phyloP scores from a whole-genome alignment of 2,797 vertebrate species.

The Brachymystax lenok region DNA sequence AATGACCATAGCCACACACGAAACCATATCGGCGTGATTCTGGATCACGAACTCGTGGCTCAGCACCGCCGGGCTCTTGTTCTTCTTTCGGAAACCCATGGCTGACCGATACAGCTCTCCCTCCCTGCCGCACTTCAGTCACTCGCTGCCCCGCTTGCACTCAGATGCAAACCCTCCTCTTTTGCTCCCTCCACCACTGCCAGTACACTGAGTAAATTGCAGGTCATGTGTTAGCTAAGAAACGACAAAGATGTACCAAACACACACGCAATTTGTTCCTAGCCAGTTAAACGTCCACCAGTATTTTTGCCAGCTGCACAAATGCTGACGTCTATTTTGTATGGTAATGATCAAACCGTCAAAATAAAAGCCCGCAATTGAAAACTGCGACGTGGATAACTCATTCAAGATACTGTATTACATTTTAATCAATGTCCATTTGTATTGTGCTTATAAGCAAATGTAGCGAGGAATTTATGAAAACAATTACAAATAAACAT shows the following conservation, averaged over 20 bases:
- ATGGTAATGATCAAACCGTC: too few relatives aligned
- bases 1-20: slow-evolving; percentile 73
- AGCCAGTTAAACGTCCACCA: slow-evolving; percentile 59
- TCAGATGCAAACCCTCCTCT: slow-evolving; percentile 3
- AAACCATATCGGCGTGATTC: slow-evolving; percentile 79
- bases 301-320: slow-evolving; percentile 30
- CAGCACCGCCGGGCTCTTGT: slow-evolving; percentile 76
- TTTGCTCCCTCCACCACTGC: slow-evolving; percentile 26
- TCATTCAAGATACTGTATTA: too few relatives aligned
- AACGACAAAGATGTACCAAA: slow-evolving; percentile 55
- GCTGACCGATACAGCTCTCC: slow-evolving; percentile 33
- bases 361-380: too few relatives aligned
- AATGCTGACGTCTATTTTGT: neutral
- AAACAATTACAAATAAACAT: too few relatives aligned
- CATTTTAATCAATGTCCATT: too few relatives aligned
- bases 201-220: slow-evolving; percentile 37
- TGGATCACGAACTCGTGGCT: slow-evolving; percentile 84
- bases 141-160: neutral
- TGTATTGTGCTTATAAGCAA: too few relatives aligned
- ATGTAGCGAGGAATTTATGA: too few relatives aligned
- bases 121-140: slow-evolving; percentile 16
- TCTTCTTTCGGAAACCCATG: slow-evolving; percentile 83
- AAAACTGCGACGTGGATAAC: too few relatives aligned
- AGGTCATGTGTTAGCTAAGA: slow-evolving; percentile 47
- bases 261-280: slow-evolving; percentile 58